Evolutionary conservation across 2,888 invertebrate species (phyloP).

Genomic region (Rotaria socialis): DNA sequence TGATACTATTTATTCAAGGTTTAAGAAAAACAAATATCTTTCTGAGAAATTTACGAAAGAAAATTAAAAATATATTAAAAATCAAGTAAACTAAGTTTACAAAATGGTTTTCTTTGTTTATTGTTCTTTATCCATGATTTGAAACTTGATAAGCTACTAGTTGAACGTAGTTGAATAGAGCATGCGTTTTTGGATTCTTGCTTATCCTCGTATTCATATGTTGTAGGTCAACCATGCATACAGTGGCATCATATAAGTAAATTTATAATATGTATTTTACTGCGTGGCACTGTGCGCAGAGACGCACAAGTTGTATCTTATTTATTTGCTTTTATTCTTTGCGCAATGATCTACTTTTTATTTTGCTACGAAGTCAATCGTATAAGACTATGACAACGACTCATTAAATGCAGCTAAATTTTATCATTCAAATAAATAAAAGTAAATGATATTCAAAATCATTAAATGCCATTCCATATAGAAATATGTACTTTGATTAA

Average conservation of each 20-base stretch:
- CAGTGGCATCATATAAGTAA: not conserved
- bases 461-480: not conserved
- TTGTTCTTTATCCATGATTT: no score
- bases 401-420: not conserved
- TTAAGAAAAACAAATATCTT: no score
- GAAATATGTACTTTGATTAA: not conserved
- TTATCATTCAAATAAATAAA: not conserved
- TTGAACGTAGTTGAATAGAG: not conserved
- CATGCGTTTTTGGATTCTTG: not conserved
- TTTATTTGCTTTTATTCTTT: not conserved
- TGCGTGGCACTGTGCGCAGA: not conserved
- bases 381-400: not conserved
- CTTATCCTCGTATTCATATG: not conserved
- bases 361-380: not conserved
- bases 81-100: not conserved
- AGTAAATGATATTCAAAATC: not conserved
- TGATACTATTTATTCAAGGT: no score
- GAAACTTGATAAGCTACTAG: not conserved
- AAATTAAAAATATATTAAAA: no score
- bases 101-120: not conserved
- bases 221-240: not conserved
- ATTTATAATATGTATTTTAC: not conserved
- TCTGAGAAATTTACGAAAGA: no score
- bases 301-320: not conserved
- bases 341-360: not conserved